Conservation (phyloP, 2,888 invertebrate genomes). For the Drosophila quinaria region DNA sequence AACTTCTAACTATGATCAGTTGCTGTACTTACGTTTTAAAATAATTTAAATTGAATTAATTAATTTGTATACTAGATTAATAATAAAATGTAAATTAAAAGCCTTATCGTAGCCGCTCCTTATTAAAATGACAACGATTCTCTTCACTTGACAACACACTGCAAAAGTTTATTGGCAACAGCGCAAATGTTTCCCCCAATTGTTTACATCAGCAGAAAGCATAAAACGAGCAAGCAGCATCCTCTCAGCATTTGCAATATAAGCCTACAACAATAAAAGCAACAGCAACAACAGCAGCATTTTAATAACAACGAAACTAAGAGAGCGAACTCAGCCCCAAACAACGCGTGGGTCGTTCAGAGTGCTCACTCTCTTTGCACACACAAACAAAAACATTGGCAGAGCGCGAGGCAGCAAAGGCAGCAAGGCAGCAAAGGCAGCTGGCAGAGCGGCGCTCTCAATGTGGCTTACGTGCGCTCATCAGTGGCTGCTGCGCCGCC, state of each 20-base stretch:
- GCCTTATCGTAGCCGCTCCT: slow-evolving; percentile 8
- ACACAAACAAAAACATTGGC: slow-evolving; percentile 55
- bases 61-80: neutral
- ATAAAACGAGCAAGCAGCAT: slow-evolving; percentile 40
- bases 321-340: slow-evolving; percentile 37
- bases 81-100: neutral
- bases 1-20: slow-evolving; percentile 10
- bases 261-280: slow-evolving; percentile 23
- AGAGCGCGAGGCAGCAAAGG: slow-evolving; percentile 35
- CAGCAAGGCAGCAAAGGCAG: neutral
- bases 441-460: slow-evolving; percentile 39
- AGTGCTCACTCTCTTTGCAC: slow-evolving; percentile 32
- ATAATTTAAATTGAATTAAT: no score
- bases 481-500: slow-evolving; percentile 72
- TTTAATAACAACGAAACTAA: slow-evolving; percentile 45
- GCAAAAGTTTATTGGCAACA: slow-evolving; percentile 50
- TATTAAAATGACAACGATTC: neutral
- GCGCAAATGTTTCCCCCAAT: slow-evolving; percentile 51
- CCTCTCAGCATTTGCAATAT: slow-evolving; percentile 34
- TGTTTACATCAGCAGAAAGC: slow-evolving; percentile 65
- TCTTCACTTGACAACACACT: slow-evolving; percentile 13
- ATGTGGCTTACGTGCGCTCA: slow-evolving; percentile 63
- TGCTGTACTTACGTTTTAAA: neutral
- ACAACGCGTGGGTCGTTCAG: slow-evolving; percentile 53
- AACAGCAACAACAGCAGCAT: slow-evolving; percentile 26